Evolutionary conservation across 2,797 vertebrate species (phyloP).

Genomic region (Sebastes paucispinis): DNA sequence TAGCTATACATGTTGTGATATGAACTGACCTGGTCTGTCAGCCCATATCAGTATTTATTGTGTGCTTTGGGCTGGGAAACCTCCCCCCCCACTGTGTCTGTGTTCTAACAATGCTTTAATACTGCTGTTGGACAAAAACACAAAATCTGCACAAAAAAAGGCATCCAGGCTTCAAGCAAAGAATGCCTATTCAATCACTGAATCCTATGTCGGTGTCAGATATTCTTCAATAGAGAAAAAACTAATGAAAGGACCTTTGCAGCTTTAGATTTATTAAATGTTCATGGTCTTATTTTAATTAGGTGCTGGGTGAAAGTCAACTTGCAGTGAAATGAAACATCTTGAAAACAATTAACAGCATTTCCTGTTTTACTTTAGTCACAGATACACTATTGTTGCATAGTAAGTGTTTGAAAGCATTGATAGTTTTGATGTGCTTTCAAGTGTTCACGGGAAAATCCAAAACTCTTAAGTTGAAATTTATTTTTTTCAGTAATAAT

Average conservation of each 20-base stretch:
- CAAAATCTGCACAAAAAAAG: conserved; percentile 16
- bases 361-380: neutral
- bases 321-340: conserved; percentile 2
- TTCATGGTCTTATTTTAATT: neutral
- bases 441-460: neutral
- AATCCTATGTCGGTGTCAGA: neutral
- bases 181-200: neutral
- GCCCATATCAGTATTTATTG: conserved; percentile 58
- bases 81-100: conserved; percentile 41
- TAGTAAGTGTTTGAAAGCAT: no score
- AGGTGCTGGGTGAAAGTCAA: conserved; percentile 2
- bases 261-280: neutral
- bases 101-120: conserved; percentile 54
- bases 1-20: conserved; percentile 56
- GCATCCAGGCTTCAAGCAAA: neutral
- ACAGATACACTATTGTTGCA: no score
- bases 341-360: neutral
- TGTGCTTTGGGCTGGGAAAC: conserved; percentile 40
- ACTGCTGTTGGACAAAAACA: conserved; percentile 62
- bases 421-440: neutral
- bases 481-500: no score
- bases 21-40: conserved; percentile 55
- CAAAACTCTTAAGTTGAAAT: neutral
- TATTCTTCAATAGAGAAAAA: neutral
- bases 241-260: neutral